A percentile compares a stretch with the other conserved stretches of the same genome.
phyloP scores from a whole-genome alignment of 2,888 invertebrate genomes.

The Diaperis boleti region DNA sequence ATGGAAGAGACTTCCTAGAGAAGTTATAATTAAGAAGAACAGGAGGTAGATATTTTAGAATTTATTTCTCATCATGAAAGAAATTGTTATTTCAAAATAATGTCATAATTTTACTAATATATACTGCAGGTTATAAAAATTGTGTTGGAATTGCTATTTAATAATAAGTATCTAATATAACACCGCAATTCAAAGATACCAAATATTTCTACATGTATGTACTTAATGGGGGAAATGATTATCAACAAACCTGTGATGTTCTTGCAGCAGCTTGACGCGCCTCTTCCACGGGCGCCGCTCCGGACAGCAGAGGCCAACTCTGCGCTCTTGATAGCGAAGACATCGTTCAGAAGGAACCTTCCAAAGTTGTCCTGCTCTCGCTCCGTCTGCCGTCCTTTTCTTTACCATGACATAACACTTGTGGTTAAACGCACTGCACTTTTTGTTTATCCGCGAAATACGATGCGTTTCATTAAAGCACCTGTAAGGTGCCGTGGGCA shows the following conservation, averaged over 20 bases:
- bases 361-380: constrained; percentile 21
- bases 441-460: constrained; percentile 13
- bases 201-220: no score
- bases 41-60: no score
- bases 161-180: constrained; percentile 3
- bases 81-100: no score
- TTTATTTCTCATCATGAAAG: no score
- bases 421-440: constrained; percentile 16
- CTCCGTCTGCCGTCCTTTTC: constrained; percentile 15
- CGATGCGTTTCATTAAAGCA: constrained; percentile 21
- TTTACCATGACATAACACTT: constrained; percentile 40
- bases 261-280: constrained; percentile 58
- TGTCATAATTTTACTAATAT: no score
- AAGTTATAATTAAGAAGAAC: no score
- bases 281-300: constrained; percentile 69
- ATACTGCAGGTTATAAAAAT: no score
- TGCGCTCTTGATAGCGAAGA: constrained; percentile 68
- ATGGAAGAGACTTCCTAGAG: no score
- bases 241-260: constrained; percentile 53
- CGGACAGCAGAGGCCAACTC: constrained; percentile 68
- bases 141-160: no score
- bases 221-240: no score
- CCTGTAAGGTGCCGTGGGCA: constrained; percentile 23
- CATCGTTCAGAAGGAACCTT: constrained; percentile 48
- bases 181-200: no score